Base-by-base conservation (phyloP, 2,797 vertebrate species). In the Aldrovandia affinis region DNA sequence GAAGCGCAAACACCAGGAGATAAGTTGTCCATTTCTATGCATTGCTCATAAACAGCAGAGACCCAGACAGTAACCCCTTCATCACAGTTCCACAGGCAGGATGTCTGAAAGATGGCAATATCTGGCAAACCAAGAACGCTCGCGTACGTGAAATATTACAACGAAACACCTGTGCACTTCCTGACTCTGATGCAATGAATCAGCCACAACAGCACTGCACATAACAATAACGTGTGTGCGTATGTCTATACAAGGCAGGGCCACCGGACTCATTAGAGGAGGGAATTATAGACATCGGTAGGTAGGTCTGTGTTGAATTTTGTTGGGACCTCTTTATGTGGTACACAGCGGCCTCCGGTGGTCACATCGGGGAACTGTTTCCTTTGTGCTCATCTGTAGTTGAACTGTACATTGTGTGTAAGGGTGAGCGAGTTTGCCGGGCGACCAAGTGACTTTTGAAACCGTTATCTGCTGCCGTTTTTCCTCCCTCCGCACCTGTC, bases 311-410 rank as follows among this genome's bases (percentile, higher is more conserved):
- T 73, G 33, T 39, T 5, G 14, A 75, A 9, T 42, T n/a, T n/a
- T 59, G 28, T 20, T 8, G 2, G 22, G 50, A 81, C 80, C 55
- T 79, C 75, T 70, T 70, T 44, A 22, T 22, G n/a, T 36, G 68
- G 68, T 44, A 59, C 30, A 90, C 82, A 88, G 84, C 89, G 89
- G 87, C 91, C 89, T 84, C 94, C 93, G 88, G 89, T 90, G 93
- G 79, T 57, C 0, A 84, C 70, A 42, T 6, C 42, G 73, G 42
- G 84, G 81, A 89, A 42, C 47, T 75, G 59, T 39, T n/a, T 59
- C 47, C 44, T 70, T 52, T 44, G 83, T 81, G 83, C n/a, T 42
- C 7, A 14, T 84, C 81, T 82, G 79, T 44, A 75, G 30, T 30
- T 33, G 59, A 59, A 86, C 61, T 22, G 6, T 0, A 2, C 65